phyloP scores from a whole-genome alignment of 2,888 invertebrate genomes.

The Chaitophorus viminalis region DNA sequence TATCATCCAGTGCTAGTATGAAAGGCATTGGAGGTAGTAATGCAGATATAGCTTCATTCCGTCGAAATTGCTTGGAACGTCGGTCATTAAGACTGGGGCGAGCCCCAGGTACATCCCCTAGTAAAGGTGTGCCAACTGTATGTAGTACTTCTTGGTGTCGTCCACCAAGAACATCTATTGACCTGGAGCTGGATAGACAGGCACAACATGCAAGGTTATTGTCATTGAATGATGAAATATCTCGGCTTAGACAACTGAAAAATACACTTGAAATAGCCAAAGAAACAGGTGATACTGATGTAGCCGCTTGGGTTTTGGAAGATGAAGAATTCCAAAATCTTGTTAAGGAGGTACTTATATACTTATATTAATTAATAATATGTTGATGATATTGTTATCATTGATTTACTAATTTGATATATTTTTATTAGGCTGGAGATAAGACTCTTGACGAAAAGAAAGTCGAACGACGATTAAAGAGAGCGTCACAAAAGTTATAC shows the following conservation, averaged over 20 bases:
- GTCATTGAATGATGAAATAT: conserved; percentile 85
- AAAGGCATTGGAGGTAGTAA: conserved; percentile 65
- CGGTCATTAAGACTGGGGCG: conserved; percentile 85
- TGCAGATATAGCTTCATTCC: conserved; percentile 83
- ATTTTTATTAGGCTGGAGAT: conserved; percentile 69
- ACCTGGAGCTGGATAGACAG: conserved; percentile 89
- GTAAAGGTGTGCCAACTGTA: conserved; percentile 58
- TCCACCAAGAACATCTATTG: conserved; percentile 82
- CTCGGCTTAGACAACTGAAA: conserved; percentile 83
- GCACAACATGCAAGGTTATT: conserved; percentile 89
- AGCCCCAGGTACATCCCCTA: conserved; percentile 67
- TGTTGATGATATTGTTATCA: too few species aligned
- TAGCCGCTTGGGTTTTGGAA: conserved; percentile 87
- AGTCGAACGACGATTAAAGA: conserved; percentile 83
- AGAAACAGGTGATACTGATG: conserved; percentile 81
- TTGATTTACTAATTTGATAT: conserved; percentile 37
- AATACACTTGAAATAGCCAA: conserved; percentile 82
- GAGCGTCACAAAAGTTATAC: conserved; percentile 91
- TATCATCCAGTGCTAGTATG: conserved; percentile 60
- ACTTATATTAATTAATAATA: conserved; percentile 5
- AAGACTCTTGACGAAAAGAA: conserved; percentile 75
- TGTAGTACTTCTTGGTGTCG: conserved; percentile 61
- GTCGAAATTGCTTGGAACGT: conserved; percentile 88
- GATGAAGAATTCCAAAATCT: conserved; percentile 86
- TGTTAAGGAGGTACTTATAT: conserved; percentile 69